Evolutionary conservation across 1,140 invertebrate genomes (phyloP), one percentile per base, ranked within the genome.

Genomic region (Piezodorus guildinii): DNA sequence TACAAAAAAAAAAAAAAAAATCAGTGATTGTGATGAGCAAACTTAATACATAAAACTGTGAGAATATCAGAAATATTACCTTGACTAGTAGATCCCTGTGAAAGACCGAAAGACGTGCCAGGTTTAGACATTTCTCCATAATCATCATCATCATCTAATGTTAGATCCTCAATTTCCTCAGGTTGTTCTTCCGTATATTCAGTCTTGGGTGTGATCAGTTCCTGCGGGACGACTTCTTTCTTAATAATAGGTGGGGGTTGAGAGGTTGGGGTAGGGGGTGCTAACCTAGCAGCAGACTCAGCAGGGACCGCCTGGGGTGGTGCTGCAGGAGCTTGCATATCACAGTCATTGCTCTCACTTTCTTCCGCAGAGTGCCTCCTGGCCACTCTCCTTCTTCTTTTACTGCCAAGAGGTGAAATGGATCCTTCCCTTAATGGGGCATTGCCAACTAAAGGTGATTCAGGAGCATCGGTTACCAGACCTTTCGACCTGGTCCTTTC

Each of bases 81-180:
- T 49, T 62, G 60, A 51, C 60, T 51, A 30, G 30, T 23, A 9
- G 58, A 44, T 23, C 60, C 60, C 15, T 60, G 58, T 21, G 58
- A 60, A 25, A 60, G n/a, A n/a, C 63, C 59, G 56, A 60, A 65
- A 12, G 63, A 65, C 10, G 63, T 65, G 30, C 63, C 63, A 39
- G 63, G 63, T 65, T 61, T 60, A 16, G 63, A 65, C 59, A 65
- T 65, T 14, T 65, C 63, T 34, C 58, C 63, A 52, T 61, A 49
- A 54, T 65, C 65, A 34, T 65, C 65, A 49, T 65, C 65, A 27
- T 65, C 65, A 59, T 65, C 65, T 43, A 65, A 46, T 23, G 65
- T 65, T 30, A 65, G 30, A 45, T 65, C 65, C 45, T 65, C 65
- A 19, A 65, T 59, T n/a, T 65, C 61, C 19, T 65, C 65, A 9